Base-by-base conservation (phyloP, 2,888 invertebrate species). In the Aspidiotus rigidus region DNA sequence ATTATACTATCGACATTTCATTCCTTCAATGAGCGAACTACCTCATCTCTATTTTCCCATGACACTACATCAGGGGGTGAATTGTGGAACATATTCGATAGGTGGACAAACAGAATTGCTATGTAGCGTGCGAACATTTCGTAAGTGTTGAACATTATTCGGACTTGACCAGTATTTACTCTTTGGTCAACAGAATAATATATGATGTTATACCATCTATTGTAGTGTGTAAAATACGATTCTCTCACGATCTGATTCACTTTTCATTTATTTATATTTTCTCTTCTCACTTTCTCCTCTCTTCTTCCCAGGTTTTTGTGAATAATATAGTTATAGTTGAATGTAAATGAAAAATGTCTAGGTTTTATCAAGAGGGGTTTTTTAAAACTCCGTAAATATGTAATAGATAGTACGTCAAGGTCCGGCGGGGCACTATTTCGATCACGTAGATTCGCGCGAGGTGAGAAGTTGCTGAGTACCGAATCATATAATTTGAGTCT, bases 211-310 rank as follows among this genome's bases (percentile, higher is more conserved):
- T 8, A 15, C 56, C 56, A 56, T n/a, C 16, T 56, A 56, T 56
- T 56, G 56, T 15, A 56, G n/a, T 56, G 56, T 7, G 56, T 13
- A 15, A 15, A 56, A 15, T 56, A 56, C 16, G 56, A 56, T 56
- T 16, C 16, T 56, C 56, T 11, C 10, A 56, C 56, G 8, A 15
- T 56, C 15, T 56, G n/a, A 56, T 56, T 15, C 16, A 8, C n/a
- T n/a, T n/a, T n/a, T n/a, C n/a, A n/a, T n/a, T n/a, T n/a, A n/a
- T n/a, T n/a, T n/a, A n/a, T n/a, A n/a, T n/a, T n/a, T n/a, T n/a
- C n/a, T n/a, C n/a, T n/a, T n/a, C n/a, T n/a, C n/a, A n/a, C n/a
- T n/a, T n/a, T n/a, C n/a, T n/a, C n/a, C n/a, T n/a, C n/a, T n/a
- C n/a, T n/a, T n/a, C n/a, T n/a, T n/a, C n/a, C n/a, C n/a, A n/a